Evolutionary conservation across 2,888 invertebrate genomes (phyloP), one percentile per base, ranked within the genome.

Genomic region (Aspidiotus rigidus): DNA sequence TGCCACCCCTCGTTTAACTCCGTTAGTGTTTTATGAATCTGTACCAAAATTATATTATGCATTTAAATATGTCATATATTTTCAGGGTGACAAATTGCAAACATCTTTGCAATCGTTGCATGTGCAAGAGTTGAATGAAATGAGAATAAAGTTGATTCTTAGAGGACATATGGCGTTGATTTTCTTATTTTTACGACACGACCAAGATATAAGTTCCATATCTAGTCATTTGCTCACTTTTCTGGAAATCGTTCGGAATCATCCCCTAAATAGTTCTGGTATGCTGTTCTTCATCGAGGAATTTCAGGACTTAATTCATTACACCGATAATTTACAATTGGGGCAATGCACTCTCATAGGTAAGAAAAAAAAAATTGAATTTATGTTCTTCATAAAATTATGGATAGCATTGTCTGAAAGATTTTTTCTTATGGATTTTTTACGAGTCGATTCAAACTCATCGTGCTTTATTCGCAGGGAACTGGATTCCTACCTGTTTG

Each of bases 401-500:
- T 53, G n/a, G 53, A 53, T n/a, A 53, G n/a, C n/a, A 53, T 17
- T 57, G 6, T 57, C 17, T 56, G 9, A 16, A 44, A 28, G 9
- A 0, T 53, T 5, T 10, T 1, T 16, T 49, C 49, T 53, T 13
- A 49, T 57, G 13, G n/a, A 49, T 57, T 66, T 64, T 28, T 10
- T 13, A n/a, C 5, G 28, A 7, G 42, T 66, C 28, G 28, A 28
- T 28, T 28, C 28, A 28, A 28, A 28, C 5, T 28, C 16, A 28
- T 39, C 2, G 10, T 39, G 9, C 39, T 17, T 39, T 40, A 1
- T 61, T 40, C 13, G 44, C 62, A 76, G 76, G 75, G 70, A 72
- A 72, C 11, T 76, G 76, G 76, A 71, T 76, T 9, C 57, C 72
- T 13, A 72, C 73, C 66, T 76, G 75, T 71, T 64, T 76, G 15